phyloP scores from a whole-genome alignment of 2,888 invertebrate species.

The Polyploca ridens region DNA sequence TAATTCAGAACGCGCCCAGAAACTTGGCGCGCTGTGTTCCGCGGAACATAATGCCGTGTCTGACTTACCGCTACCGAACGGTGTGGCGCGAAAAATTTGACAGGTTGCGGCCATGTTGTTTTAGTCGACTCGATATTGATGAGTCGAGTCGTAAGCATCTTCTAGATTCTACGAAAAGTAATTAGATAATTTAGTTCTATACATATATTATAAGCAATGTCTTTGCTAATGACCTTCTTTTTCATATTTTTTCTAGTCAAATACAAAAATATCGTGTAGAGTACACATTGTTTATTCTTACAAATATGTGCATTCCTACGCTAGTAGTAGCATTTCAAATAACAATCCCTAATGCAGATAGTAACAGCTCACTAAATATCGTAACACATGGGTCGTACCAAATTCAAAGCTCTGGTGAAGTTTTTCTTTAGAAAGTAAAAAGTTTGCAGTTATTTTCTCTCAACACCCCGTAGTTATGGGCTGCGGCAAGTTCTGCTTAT shows the following conservation, averaged over 20 bases:
- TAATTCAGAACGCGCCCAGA: slow-evolving; percentile 53
- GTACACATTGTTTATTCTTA: too few species aligned
- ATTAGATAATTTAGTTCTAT: too few species aligned
- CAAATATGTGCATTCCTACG: too few species aligned
- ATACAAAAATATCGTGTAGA: too few species aligned
- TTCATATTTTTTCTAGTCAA: too few species aligned
- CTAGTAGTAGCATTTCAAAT: not conserved
- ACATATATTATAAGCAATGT: too few species aligned
- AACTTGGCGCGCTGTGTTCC: slow-evolving; percentile 50
- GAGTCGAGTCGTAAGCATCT: not conserved
- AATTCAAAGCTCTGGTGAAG: not conserved
- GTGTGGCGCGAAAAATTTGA: not conserved
- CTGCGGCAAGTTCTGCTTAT: slow-evolving; percentile 26
- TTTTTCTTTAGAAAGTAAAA: slow-evolving; percentile 8
- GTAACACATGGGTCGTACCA: not conserved
- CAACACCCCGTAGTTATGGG: slow-evolving; percentile 12
- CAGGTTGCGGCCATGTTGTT: not conserved
- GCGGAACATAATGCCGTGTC: slow-evolving; percentile 49
- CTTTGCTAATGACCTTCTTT: too few species aligned
- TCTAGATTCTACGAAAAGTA: too few species aligned
- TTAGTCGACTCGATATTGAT: not conserved
- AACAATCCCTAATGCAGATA: not conserved
- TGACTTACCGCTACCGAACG: slow-evolving; percentile 16
- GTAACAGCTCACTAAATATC: not conserved
- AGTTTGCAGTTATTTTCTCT: slow-evolving; percentile 1